phyloP scores from a whole-genome alignment of 1,140 invertebrate genomes.

The Hylaeus anthracinus region DNA sequence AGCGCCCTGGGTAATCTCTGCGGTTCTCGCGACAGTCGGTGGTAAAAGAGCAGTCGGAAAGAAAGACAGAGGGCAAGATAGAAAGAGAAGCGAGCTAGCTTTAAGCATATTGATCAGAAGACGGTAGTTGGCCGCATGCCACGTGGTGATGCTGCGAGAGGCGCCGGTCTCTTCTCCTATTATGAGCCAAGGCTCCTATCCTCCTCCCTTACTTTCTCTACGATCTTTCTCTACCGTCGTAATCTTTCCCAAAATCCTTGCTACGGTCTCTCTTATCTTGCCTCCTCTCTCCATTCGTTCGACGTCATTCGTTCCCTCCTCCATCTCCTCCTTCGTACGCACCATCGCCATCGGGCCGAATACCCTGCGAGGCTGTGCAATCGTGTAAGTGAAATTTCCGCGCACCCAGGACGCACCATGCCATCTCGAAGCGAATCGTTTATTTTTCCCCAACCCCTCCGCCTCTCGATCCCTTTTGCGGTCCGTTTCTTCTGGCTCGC shows the following conservation, averaged over 20 bases:
- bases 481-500: slow-evolving; percentile 11
- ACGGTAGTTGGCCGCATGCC: slow-evolving; percentile 81
- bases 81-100: slow-evolving; percentile 70
- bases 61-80: slow-evolving; percentile 50
- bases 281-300: slow-evolving; percentile 14
- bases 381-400: slow-evolving; percentile 29
- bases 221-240: slow-evolving; percentile 51
- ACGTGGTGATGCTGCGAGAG: slow-evolving; percentile 80
- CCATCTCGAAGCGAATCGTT: not conserved
- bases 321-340: not conserved
- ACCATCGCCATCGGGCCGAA: not conserved
- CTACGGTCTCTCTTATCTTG: slow-evolving; percentile 13
- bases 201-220: slow-evolving; percentile 74
- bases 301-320: not conserved
- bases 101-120: slow-evolving; percentile 82
- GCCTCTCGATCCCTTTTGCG: not conserved
- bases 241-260: slow-evolving; percentile 25
- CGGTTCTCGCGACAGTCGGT: slow-evolving; percentile 29
- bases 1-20: slow-evolving; percentile 30
- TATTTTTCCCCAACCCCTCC: slow-evolving; percentile 1
- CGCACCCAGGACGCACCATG: slow-evolving; percentile 1
- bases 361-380: not conserved
- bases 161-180: slow-evolving; percentile 78
- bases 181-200: slow-evolving; percentile 80
- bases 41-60: slow-evolving; percentile 34